Conservation (phyloP, 2,888 invertebrate species). For the Coelinius sp. region DNA sequence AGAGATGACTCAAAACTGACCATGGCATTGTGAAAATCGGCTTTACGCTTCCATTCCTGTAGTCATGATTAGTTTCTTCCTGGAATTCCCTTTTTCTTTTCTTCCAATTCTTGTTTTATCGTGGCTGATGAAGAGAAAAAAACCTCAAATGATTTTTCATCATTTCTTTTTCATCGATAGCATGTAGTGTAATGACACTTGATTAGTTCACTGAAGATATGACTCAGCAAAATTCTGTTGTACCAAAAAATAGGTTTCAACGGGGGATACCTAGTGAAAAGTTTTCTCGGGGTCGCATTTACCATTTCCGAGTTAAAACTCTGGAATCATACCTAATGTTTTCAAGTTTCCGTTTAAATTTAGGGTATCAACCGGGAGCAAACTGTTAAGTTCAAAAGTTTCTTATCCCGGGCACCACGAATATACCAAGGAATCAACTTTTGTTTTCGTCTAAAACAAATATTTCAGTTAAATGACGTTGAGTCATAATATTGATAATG, state of each 20-base stretch:
- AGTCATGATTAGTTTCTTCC: conserved; percentile 13
- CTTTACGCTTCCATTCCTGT: conserved; percentile 2
- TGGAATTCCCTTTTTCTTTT: conserved; percentile 21
- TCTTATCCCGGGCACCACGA: not conserved
- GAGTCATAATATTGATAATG: not conserved
- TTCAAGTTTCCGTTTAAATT: conserved; percentile 27
- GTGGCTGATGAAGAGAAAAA: not conserved
- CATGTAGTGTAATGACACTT: not conserved
- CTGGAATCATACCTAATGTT: conserved; percentile 22
- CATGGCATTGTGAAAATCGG: conserved; percentile 16
- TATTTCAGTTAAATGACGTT: conserved; percentile 4
- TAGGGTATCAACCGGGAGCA: conserved; percentile 20
- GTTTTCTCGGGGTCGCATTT: conserved; percentile 4
- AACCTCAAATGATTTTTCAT: not conserved
- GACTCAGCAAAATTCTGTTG: not conserved
- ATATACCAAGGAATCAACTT: not conserved
- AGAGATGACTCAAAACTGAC: conserved; percentile 44
- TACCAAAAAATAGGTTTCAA: not conserved
- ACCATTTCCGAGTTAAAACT: conserved; percentile 13
- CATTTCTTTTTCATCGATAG: not conserved
- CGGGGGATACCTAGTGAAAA: not conserved
- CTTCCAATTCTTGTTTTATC: conserved; percentile 20
- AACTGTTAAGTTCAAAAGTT: conserved; percentile 15
- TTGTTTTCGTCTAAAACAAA: conserved; percentile 9
- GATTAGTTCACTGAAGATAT: not conserved